Conservation (phyloP, 1,140 invertebrate species). For the Eriosoma lanigerum region DNA sequence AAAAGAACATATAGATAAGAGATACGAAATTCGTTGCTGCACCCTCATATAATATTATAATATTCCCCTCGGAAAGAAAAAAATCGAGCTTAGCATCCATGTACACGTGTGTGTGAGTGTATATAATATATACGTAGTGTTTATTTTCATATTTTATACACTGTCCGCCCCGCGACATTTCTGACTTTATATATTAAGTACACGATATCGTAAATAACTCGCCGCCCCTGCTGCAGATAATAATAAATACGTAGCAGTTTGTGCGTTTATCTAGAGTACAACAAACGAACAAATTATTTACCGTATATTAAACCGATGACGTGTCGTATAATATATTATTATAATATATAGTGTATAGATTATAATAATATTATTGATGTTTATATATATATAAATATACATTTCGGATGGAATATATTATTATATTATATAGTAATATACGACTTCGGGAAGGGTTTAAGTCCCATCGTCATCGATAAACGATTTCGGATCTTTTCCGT, state of each 20-base stretch:
- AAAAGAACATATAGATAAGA: not conserved
- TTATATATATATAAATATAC: not conserved
- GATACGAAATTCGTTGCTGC: not conserved
- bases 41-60: not conserved
- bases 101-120: not conserved
- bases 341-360: not conserved
- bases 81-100: not conserved
- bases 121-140: not conserved
- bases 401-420: no score
- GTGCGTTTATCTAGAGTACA: not conserved
- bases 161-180: not conserved
- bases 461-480: not conserved
- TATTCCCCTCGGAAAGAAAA: not conserved
- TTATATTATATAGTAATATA: not conserved
- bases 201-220: not conserved
- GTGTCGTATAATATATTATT: not conserved
- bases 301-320: not conserved
- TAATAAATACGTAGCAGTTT: not conserved
- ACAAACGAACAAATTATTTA: conserved; percentile 1
- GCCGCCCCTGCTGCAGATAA: not conserved
- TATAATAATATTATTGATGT: not conserved
- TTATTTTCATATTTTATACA: not conserved
- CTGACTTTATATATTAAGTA: not conserved
- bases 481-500: no score
- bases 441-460: not conserved